A percentile compares a stretch with the other conserved stretches of the same genome.
These are phyloP conservation scores for Agonopterix arenella DNA, from an alignment of 2,888 invertebrate species.

Conservation along the genomic window DNA sequence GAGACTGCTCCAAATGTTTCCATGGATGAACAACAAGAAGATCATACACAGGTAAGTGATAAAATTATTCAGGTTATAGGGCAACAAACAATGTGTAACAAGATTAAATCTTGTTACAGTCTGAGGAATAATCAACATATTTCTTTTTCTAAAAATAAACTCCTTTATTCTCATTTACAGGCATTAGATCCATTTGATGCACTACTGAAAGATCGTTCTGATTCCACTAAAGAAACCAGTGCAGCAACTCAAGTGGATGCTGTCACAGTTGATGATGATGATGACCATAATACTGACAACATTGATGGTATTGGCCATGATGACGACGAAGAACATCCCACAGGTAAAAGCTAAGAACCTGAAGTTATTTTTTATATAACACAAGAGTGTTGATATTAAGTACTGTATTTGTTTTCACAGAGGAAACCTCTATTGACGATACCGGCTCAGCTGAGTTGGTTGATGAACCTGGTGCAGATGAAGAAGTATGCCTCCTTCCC, in stretches of 20 bases:
- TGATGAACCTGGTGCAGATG: conserved; percentile 79
- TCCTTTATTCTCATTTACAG: conserved; percentile 28
- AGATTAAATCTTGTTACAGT: no score
- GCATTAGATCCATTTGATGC: conserved; percentile 69
- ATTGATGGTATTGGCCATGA: conserved; percentile 27
- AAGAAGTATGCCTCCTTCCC: conserved; percentile 81
- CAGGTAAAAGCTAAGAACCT: background rate
- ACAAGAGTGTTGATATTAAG: background rate
- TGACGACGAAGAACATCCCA: conserved; percentile 31
- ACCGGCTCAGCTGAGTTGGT: conserved; percentile 42
- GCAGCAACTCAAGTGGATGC: conserved; percentile 26
- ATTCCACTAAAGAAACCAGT: conserved; percentile 29
- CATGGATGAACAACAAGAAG: conserved; percentile 59
- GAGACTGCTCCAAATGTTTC: conserved; percentile 70
- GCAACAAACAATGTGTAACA: no score
- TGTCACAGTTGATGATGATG: conserved; percentile 47
- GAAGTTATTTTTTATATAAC: background rate
- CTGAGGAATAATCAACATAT: no score
- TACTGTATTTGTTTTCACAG: background rate
- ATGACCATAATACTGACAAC: conserved; percentile 12
- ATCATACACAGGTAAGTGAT: conserved; percentile 57
- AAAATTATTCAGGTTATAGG: no score
- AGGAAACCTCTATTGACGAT: background rate
- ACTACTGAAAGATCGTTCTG: conserved; percentile 51
- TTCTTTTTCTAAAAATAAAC: no score